Base-by-base conservation (phyloP, 2,113 vertebrate genomes). In the Machaerirhynchus nigripectus region DNA sequence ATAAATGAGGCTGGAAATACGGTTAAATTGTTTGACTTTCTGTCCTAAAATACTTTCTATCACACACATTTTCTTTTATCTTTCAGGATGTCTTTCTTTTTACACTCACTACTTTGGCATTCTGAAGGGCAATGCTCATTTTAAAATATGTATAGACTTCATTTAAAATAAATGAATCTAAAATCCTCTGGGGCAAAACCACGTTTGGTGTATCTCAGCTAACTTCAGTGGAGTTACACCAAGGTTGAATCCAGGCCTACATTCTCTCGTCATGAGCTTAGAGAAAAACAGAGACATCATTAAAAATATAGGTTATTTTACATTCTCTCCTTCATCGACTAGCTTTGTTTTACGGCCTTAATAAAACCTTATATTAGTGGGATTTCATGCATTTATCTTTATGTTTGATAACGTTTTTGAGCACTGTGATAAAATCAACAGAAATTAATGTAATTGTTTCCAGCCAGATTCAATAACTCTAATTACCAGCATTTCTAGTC, bases 81-180 rank as follows among this genome's bases (percentile, higher is more conserved):
- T 96, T 96, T 92, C n/a, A 86, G 42, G 18, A 33, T 95, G 44
- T 44, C 75, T 94, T 91, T 78, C 39, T 56, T 94, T 92, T 75
- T 78, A 39, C 31, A 42, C 21, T 93, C 37, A n/a, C 20, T 93
- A 14, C 76, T 96, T 94, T 63, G 74, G 44, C 47, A 96, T 96
- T 95, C 96, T 94, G 90, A 96, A 96, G 76, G 90, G 73, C 83
- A 95, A 94, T 60, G 81, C 31, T 97, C 40, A 65, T 96, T 93
- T 94, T 96, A 94, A 97, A 97, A 96, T 94, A 96, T 95, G 83
- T 64, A 96, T 96, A 75, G 56, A 24, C 75, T 81, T 96, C 52
- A 96, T 97, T 90, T 68, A 96, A 96, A 94, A 96, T 95, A 94
- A 87, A 96, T 96, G 83, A 94, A 68, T 71, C 11, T 77, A 75